phyloP scores from a whole-genome alignment of 2,888 invertebrate genomes.

The Cheilosia vernalis region DNA sequence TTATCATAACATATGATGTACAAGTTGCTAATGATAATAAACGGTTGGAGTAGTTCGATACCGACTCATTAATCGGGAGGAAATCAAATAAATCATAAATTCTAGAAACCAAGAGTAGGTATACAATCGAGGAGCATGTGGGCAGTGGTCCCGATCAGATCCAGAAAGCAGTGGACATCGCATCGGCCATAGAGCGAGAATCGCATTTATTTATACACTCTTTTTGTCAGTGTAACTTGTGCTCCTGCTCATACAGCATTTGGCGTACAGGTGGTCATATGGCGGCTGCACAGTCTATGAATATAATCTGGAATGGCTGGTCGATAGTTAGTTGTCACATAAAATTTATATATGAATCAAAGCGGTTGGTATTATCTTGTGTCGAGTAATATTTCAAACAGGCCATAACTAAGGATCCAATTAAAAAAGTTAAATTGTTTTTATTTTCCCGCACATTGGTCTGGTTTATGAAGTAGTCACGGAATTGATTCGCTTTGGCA shows the following conservation, averaged over 20 bases:
- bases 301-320: constrained; percentile 52
- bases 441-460: constrained; percentile 2
- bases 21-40: constrained; percentile 56
- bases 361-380: constrained; percentile 38
- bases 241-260: constrained; percentile 14
- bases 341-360: constrained; percentile 58
- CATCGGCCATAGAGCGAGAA: constrained; percentile 1
- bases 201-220: constrained; percentile 54
- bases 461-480: neutral
- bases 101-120: constrained; percentile 25
- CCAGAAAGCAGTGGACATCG: constrained; percentile 9
- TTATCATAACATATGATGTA: constrained; percentile 53
- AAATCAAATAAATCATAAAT: constrained; percentile 67
- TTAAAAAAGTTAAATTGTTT: constrained; percentile 46
- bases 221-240: constrained; percentile 48
- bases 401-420: constrained; percentile 60
- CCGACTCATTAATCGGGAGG: constrained; percentile 56
- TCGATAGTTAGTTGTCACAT: constrained; percentile 58
- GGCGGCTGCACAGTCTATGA: constrained; percentile 27
- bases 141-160: neutral
- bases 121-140: neutral
- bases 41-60: constrained; percentile 50
- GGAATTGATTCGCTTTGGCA: neutral
- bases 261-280: constrained; percentile 28
- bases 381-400: constrained; percentile 51